phyloP scores from a whole-genome alignment of 2,888 invertebrate species.

The Drosophila longiperda region DNA sequence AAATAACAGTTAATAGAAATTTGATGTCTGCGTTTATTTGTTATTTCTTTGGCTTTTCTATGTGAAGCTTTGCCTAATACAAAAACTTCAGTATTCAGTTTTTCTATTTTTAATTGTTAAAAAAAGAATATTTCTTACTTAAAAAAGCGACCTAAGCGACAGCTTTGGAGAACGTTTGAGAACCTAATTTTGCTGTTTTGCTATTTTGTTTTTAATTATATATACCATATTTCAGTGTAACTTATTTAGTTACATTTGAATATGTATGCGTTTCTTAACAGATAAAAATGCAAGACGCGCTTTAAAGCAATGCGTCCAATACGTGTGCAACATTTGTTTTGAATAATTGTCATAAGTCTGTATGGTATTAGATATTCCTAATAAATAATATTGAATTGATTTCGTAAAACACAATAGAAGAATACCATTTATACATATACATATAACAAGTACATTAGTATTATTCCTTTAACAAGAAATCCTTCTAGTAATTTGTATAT shows the following conservation, averaged over 20 bases:
- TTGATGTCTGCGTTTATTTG: slow-evolving; percentile 9
- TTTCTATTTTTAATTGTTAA: slow-evolving; percentile 12
- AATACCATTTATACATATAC: slow-evolving; percentile 33
- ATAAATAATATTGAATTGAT: slow-evolving; percentile 42
- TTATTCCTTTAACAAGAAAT: slow-evolving; percentile 32
- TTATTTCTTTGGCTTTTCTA: slow-evolving; percentile 17
- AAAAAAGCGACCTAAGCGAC: slow-evolving; percentile 5
- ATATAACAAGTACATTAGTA: slow-evolving; percentile 35
- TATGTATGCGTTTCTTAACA: slow-evolving; percentile 49
- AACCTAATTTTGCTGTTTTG: slow-evolving; percentile 11
- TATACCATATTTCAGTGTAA: slow-evolving; percentile 23
- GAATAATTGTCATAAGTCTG: slow-evolving; percentile 47
- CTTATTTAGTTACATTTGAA: slow-evolving; percentile 24
- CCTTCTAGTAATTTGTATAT: slow-evolving; percentile 30
- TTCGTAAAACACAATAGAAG: slow-evolving; percentile 32
- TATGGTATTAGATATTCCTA: slow-evolving; percentile 33
- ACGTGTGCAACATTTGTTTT: slow-evolving; percentile 40
- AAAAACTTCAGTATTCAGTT: slow-evolving; percentile 13
- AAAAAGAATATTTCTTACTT: slow-evolving; percentile 4
- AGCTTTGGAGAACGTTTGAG: slow-evolving; percentile 1
- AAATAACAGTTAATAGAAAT: slow-evolving; percentile 1
- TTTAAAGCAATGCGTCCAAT: slow-evolving; percentile 25
- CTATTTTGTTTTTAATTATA: slow-evolving; percentile 7
- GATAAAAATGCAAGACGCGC: slow-evolving; percentile 44
- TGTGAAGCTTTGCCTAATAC: slow-evolving; percentile 6